Percentiles rank a stretch among this genome's conserved stretches.
phyloP scores from a whole-genome alignment of 92 coral and sea anemone species.

The Umimayanthus chanpuru region DNA sequence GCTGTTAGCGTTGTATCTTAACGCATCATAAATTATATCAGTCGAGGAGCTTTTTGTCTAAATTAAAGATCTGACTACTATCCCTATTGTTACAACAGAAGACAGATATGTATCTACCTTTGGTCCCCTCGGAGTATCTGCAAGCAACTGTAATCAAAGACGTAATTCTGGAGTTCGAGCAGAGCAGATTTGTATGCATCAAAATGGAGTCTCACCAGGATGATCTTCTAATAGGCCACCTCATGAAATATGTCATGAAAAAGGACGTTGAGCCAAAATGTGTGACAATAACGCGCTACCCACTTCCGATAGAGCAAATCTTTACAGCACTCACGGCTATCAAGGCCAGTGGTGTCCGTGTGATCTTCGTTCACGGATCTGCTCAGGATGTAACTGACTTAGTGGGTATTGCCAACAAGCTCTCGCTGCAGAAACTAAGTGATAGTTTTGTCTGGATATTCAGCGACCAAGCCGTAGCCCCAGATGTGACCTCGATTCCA shows the following conservation, averaged over 20 bases:
- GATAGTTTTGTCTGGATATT: slow-evolving; percentile 73
- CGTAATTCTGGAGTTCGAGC: slow-evolving; percentile 66
- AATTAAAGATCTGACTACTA: not conserved
- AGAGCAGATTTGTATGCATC: slow-evolving; percentile 75
- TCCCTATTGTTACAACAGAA: slow-evolving; percentile 32
- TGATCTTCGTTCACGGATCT: slow-evolving; percentile 63
- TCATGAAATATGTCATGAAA: slow-evolving; percentile 47
- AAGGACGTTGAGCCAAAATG: slow-evolving; percentile 56
- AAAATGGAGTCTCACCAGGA: slow-evolving; percentile 59
- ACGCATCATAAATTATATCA: too few species aligned
- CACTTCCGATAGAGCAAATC: slow-evolving; percentile 48
- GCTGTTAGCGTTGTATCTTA: not conserved
- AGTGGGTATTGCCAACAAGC: slow-evolving; percentile 49
- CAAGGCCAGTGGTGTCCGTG: slow-evolving; percentile 65
- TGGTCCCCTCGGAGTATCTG: slow-evolving; percentile 66
- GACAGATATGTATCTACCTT: slow-evolving; percentile 50
- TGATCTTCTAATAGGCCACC: slow-evolving; percentile 63
- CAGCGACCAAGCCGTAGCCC: slow-evolving; percentile 58
- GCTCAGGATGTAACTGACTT: slow-evolving; percentile 52
- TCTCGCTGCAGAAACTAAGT: slow-evolving; percentile 51
- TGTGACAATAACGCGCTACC: slow-evolving; percentile 40
- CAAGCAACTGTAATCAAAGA: slow-evolving; percentile 64
- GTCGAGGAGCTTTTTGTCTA: not conserved
- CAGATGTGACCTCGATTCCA: slow-evolving; percentile 52
- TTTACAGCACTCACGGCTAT: slow-evolving; percentile 63